These are phyloP conservation scores for Odontocerum albicorne DNA, from an alignment of 2,888 invertebrate species.

Conservation along the genomic window DNA sequence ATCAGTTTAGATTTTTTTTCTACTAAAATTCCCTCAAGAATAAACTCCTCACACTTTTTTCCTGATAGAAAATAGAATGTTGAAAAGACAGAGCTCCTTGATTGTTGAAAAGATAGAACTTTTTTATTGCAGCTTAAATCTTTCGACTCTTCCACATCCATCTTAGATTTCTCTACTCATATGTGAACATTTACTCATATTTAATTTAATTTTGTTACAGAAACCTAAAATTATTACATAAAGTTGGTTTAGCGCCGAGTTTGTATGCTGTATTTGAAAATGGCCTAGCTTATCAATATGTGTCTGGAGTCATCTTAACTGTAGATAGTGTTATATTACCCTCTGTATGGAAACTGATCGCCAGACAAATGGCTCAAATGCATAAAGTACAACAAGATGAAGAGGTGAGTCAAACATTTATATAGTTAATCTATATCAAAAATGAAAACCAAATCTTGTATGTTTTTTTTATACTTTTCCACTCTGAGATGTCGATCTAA, in stretches of 20 bases:
- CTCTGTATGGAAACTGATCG: conserved; percentile 73
- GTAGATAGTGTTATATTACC: conserved; percentile 63
- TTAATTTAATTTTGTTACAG: conserved; percentile 38
- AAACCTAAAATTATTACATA: conserved; percentile 64
- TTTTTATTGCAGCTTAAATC: too few species aligned
- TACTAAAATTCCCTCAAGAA: too few species aligned
- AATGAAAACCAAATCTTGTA: too few species aligned
- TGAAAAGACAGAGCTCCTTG: too few species aligned
- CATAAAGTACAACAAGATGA: conserved; percentile 61
- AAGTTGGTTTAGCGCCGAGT: conserved; percentile 78
- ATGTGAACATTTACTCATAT: background rate
- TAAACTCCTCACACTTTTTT: too few species aligned
- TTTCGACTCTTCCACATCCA: too few species aligned
- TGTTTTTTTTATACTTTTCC: too few species aligned
- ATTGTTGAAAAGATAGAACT: too few species aligned
- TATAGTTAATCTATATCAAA: background rate
- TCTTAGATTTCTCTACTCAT: too few species aligned
- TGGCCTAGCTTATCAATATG: conserved; percentile 88
- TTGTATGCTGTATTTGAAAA: conserved; percentile 91
- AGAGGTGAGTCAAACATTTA: conserved; percentile 36
- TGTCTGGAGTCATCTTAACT: conserved; percentile 79
- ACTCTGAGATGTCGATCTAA: too few species aligned
- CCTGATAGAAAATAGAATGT: too few species aligned
- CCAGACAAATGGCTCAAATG: conserved; percentile 81
- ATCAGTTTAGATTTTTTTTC: too few species aligned